Evolutionary conservation across 2,888 invertebrate genomes (phyloP).

Genomic region (Drosophila cyrtoloma): DNA sequence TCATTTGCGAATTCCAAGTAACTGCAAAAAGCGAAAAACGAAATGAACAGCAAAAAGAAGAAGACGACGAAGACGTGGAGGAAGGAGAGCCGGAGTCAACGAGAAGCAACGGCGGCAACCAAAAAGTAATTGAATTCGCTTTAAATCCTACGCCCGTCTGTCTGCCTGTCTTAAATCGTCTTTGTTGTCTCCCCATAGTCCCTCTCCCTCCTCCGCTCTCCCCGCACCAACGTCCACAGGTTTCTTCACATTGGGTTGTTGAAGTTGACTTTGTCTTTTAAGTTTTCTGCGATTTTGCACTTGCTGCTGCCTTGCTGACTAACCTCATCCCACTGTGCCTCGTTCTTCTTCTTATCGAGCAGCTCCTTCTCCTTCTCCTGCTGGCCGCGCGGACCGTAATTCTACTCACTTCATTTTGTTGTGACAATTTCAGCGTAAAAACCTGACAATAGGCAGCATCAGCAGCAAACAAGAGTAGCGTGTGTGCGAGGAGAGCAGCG

Average conservation of each 20-base stretch:
- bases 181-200: slow-evolving; percentile 24
- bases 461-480: slow-evolving; percentile 6
- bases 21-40: slow-evolving; percentile 58
- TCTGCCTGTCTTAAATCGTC: slow-evolving; percentile 20
- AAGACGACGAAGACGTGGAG: not conserved
- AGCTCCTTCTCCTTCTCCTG: not conserved
- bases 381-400: slow-evolving; percentile 64
- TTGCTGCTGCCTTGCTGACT: slow-evolving; percentile 29
- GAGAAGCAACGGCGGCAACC: slow-evolving; percentile 59
- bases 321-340: slow-evolving; percentile 10
- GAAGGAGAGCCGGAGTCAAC: slow-evolving; percentile 6
- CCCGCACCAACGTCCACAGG: slow-evolving; percentile 9
- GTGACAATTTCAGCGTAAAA: slow-evolving; percentile 78
- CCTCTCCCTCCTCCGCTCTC: not conserved
- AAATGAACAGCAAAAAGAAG: slow-evolving; percentile 30
- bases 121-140: slow-evolving; percentile 80
- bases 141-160: slow-evolving; percentile 68
- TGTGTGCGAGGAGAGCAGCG: not conserved
- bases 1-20: slow-evolving; percentile 81
- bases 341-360: slow-evolving; percentile 2
- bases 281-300: slow-evolving; percentile 39
- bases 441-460: slow-evolving; percentile 54
- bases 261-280: slow-evolving; percentile 35
- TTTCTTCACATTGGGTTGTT: slow-evolving; percentile 44
- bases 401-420: slow-evolving; percentile 55